Base-by-base conservation (phyloP, 2,888 invertebrate genomes). In the Aspidapion aeneum region DNA sequence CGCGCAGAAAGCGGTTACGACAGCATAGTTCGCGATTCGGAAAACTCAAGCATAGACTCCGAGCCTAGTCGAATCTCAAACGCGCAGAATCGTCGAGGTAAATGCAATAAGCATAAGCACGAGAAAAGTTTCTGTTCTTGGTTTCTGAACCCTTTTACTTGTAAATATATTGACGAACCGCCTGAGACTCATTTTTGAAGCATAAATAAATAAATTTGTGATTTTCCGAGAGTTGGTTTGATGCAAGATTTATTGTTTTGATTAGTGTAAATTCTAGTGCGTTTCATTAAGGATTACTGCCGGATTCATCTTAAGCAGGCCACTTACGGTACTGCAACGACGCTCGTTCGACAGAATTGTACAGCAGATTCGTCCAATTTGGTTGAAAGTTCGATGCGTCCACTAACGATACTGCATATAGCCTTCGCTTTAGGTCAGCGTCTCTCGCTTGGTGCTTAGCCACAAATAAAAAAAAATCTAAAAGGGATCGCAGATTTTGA, bases 1-100 rank as follows among this genome's bases (percentile, higher is more conserved):
- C 84, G 91, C 58, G 92, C 94, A 1, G 94, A 94, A 77, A 94
- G 93, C 74, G 96, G 96, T 1, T 96, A 95, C 74, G 96, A 96
- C 75, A 94, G 94, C 73, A 92, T 95, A 68, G 90, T 67, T 1
- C 83, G 94, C 66, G 94, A 94, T 78, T 91, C 91, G 70, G 94
- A 95, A 75, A 93, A 92, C 66, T 93, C 93, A 19, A 93, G 92
- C 64, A 87, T 93, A 70, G 93, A 92, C 68, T 94, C 94, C 17
- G 87, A 84, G 66, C 83, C 82, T 7, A 84, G 83, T 57, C 76
- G 83, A 66, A 77, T 82, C 62, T 83, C 83, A 16, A 82, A 82
- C 67, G 70, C 75, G 54, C 75, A 75, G 52, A n/a, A n/a, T n/a
- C 71, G 79, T 63, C 72, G 79, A 55, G 85, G 86, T 16, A 87